Evolutionary conservation across 92 coral and sea anemone species (phyloP).

Genomic region (Porites cylindrica): DNA sequence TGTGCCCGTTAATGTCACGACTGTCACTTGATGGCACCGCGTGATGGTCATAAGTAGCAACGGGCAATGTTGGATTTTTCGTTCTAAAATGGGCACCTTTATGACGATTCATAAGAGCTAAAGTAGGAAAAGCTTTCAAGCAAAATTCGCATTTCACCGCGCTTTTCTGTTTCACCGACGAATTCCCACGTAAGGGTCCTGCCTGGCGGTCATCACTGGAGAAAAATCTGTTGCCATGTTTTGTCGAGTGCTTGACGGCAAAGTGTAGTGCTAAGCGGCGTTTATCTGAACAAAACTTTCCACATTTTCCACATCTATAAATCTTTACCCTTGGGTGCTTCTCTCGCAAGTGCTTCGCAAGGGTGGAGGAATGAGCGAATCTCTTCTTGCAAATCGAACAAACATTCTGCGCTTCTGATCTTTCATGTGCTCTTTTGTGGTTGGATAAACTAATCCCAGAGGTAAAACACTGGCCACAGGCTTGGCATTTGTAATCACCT

Average conservation of each 20-base stretch:
- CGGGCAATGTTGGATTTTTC: not conserved
- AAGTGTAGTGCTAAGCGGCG: conserved; percentile 15
- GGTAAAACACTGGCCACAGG: conserved; percentile 7
- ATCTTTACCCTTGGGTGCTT: conserved; percentile 25
- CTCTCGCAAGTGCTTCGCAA: conserved; percentile 16
- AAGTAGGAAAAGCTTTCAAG: conserved; percentile 14
- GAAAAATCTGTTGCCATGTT: not conserved
- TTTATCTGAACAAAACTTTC: conserved; percentile 20
- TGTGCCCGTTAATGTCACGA: no score
- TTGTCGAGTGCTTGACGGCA: conserved; percentile 11
- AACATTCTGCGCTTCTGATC: not conserved
- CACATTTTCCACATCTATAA: conserved; percentile 10
- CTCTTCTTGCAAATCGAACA: conserved; percentile 24
- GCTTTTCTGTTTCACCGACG: not conserved
- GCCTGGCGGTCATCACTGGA: not conserved
- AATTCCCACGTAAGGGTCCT: no score
- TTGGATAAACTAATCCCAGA: conserved; percentile 24
- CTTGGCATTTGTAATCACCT: not conserved
- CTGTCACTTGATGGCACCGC: not conserved
- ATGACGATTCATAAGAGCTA: conserved; percentile 22
- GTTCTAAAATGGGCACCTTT: conserved; percentile 29
- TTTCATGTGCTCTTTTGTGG: conserved; percentile 25
- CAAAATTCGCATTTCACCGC: conserved; percentile 20
- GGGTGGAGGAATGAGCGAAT: not conserved
- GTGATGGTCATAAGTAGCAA: no score